Evolutionary conservation across 2,113 vertebrate species (phyloP).

Genomic region (Chelonoidis abingdonii): DNA sequence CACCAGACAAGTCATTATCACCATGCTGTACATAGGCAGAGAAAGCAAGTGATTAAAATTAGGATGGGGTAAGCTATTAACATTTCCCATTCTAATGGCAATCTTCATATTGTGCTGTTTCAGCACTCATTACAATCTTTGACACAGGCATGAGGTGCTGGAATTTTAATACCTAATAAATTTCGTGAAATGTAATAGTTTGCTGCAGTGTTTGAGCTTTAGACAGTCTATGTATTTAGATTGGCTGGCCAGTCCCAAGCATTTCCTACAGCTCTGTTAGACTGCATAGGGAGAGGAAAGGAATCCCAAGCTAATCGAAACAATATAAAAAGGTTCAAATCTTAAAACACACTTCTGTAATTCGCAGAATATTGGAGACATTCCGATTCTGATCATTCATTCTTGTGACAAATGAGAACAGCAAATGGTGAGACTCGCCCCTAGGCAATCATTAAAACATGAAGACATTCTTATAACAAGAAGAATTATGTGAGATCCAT

Average conservation of each 20-base stretch:
- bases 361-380: background rate
- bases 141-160: background rate
- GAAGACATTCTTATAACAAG: background rate
- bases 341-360: background rate
- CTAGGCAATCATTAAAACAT: background rate
- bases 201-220: background rate
- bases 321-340: background rate
- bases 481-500: background rate
- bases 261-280: background rate
- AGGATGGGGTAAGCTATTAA: slow-evolving; percentile 8
- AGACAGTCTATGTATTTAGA: background rate
- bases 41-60: background rate
- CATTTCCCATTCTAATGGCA: slow-evolving; percentile 23
- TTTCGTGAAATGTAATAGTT: background rate
- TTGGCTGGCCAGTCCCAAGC: background rate
- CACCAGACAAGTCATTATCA: background rate
- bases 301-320: background rate
- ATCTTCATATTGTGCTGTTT: background rate
- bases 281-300: background rate
- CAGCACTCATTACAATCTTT: background rate
- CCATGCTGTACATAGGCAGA: background rate
- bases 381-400: background rate
- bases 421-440: accelerated
- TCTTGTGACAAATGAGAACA: background rate
- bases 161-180: slow-evolving; percentile 35